These are phyloP conservation scores for Mastacembelus armatus DNA, from an alignment of 2,797 vertebrate genomes.

Conservation along the genomic window DNA sequence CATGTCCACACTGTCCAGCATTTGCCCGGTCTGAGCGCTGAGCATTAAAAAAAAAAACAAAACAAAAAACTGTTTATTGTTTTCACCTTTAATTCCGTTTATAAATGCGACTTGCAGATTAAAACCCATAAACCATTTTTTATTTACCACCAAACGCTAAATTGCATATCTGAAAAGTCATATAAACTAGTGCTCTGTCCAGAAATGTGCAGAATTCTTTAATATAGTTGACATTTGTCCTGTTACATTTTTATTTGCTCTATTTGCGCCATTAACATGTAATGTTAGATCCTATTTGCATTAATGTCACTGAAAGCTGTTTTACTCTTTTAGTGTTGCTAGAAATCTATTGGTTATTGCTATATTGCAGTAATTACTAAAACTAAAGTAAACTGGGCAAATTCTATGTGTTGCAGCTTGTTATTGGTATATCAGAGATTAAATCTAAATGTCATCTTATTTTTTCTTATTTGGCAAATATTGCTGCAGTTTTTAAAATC, in stretches of 20 bases:
- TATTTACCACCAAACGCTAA: background rate
- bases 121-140: background rate
- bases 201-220: background rate
- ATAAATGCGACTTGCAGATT: background rate
- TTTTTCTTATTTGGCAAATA: background rate
- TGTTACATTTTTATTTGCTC: background rate
- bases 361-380: background rate
- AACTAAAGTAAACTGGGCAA: background rate
- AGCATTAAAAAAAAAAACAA: no score
- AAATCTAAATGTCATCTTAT: background rate
- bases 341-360: background rate
- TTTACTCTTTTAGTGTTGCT: slow-evolving; percentile 3
- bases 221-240: background rate
- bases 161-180: background rate
- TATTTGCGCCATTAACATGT: background rate
- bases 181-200: background rate
- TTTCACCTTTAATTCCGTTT: background rate
- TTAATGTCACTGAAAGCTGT: background rate
- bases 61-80: no score
- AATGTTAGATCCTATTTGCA: background rate
- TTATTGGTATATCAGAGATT: background rate
- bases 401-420: background rate
- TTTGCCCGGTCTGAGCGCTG: slow-evolving; percentile 11
- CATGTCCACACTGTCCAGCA: slow-evolving; percentile 1
- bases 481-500: slow-evolving; percentile 9